Percentiles rank a stretch among this genome's conserved stretches.
Conservation (phyloP, 2,888 invertebrate species). For the Chalcosyrphus nemorum region DNA sequence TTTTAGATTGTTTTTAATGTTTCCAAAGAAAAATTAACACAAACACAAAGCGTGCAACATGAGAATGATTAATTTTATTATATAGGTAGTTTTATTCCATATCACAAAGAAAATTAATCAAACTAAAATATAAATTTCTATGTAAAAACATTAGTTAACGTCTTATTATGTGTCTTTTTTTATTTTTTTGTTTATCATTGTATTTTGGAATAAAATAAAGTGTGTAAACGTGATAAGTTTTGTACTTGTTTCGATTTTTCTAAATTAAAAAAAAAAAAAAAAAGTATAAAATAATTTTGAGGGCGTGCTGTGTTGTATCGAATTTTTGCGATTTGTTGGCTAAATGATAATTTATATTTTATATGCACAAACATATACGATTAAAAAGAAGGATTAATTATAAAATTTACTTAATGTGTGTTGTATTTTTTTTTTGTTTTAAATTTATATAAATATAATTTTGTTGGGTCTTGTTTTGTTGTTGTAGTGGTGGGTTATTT, state of each 20-base stretch:
- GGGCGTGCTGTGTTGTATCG: conserved; percentile 51
- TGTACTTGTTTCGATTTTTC: conserved; percentile 17
- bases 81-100: conserved; percentile 51
- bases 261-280: conserved; percentile 7
- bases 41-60: conserved; percentile 80
- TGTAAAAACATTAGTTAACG: conserved; percentile 54
- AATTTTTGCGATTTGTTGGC: conserved; percentile 26
- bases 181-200: conserved; percentile 21
- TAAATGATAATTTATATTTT: conserved; percentile 25
- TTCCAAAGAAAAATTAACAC: conserved; percentile 71
- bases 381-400: conserved; percentile 23
- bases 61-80: conserved; percentile 65
- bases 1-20: conserved; percentile 56
- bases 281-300: conserved; percentile 1
- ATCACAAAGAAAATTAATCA: conserved; percentile 50
- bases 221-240: conserved; percentile 37
- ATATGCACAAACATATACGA: conserved; percentile 30
- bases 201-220: conserved; percentile 33
- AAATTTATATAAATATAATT: conserved; percentile 1
- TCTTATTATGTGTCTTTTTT: conserved; percentile 35
- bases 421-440: conserved; percentile 37
- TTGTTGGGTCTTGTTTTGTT: conserved; percentile 73
- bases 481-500: conserved; percentile 64
- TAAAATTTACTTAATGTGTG: conserved; percentile 40
- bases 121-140: conserved; percentile 44